A percentile compares a stretch with the other conserved stretches of the same genome.
Evolutionary conservation across 2,113 vertebrate genomes (phyloP).

Genomic region (Sminthopsis crassicaudata): DNA sequence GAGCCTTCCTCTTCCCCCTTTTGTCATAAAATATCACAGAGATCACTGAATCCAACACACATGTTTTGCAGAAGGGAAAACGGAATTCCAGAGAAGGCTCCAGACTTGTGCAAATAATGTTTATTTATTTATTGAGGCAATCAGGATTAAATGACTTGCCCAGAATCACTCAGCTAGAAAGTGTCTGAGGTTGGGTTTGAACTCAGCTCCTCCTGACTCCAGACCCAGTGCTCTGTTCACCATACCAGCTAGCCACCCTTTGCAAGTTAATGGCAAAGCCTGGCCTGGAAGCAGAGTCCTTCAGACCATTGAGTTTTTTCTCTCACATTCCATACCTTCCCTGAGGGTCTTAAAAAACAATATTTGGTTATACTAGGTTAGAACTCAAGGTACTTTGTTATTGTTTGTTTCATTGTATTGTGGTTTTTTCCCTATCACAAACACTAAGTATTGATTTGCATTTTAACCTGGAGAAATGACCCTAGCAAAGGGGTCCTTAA

Average conservation of each 20-base stretch:
- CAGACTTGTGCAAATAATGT: not conserved
- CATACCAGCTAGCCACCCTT: not conserved
- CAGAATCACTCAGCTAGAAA: not conserved
- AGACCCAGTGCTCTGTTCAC: not conserved
- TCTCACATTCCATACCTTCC: not conserved
- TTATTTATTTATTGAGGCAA: not conserved
- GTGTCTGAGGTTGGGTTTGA: not conserved
- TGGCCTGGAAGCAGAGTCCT: not conserved
- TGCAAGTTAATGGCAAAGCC: not conserved
- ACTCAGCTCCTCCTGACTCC: not conserved
- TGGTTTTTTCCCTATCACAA: not conserved
- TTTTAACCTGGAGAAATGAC: not conserved
- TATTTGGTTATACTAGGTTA: not conserved
- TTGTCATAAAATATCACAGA: constrained; percentile 19
- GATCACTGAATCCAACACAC: not conserved
- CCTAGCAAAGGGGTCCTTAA: not conserved
- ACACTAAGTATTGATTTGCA: not conserved
- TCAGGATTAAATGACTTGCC: not conserved
- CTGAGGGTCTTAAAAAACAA: not conserved
- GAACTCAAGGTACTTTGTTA: not conserved
- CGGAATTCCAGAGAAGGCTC: no score
- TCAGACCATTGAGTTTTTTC: not conserved
- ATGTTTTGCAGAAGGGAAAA: constrained; percentile 19
- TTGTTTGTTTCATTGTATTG: not conserved
- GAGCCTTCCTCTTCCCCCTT: not conserved